These are phyloP conservation scores for Melanotaenia boesemani DNA, from an alignment of 2,797 vertebrate genomes.

Conservation along the genomic window DNA sequence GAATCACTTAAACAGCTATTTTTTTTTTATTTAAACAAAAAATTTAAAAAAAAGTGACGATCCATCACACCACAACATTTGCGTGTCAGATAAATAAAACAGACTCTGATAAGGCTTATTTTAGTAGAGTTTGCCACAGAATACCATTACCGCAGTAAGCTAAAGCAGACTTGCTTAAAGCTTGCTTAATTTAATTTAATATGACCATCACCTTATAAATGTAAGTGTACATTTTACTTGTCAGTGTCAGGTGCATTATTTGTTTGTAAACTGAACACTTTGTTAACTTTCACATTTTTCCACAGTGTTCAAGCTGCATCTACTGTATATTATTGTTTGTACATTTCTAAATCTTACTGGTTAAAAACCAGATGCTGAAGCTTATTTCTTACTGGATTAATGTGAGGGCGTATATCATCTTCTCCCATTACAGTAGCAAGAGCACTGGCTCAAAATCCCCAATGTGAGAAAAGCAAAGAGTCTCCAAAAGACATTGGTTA, in stretches of 20 bases:
- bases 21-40: neutral
- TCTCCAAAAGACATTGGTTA: slow-evolving; percentile 9
- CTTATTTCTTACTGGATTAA: slow-evolving; percentile 63
- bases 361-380: slow-evolving; percentile 73
- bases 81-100: slow-evolving; percentile 65
- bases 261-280: slow-evolving; percentile 62
- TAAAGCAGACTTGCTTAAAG: slow-evolving; percentile 67
- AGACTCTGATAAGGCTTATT: slow-evolving; percentile 35
- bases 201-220: slow-evolving; percentile 83
- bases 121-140: slow-evolving; percentile 43
- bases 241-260: slow-evolving; percentile 60
- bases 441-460: slow-evolving; percentile 17
- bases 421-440: slow-evolving; percentile 34
- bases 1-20: slow-evolving; percentile 66
- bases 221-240: slow-evolving; percentile 65
- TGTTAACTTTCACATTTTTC: slow-evolving; percentile 57
- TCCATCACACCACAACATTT: slow-evolving; percentile 57
- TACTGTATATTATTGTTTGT: slow-evolving; percentile 58
- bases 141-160: slow-evolving; percentile 64
- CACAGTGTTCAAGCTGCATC: slow-evolving; percentile 53
- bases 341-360: slow-evolving; percentile 58
- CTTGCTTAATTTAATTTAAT: slow-evolving; percentile 59
- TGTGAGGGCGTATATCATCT: slow-evolving; percentile 40
- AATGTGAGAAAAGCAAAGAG: slow-evolving; percentile 21
- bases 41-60: slow-evolving; percentile 70